Evolutionary conservation across 2,888 invertebrate genomes (phyloP), one percentile per base, ranked within the genome.

Genomic region (Graphium colonna): DNA sequence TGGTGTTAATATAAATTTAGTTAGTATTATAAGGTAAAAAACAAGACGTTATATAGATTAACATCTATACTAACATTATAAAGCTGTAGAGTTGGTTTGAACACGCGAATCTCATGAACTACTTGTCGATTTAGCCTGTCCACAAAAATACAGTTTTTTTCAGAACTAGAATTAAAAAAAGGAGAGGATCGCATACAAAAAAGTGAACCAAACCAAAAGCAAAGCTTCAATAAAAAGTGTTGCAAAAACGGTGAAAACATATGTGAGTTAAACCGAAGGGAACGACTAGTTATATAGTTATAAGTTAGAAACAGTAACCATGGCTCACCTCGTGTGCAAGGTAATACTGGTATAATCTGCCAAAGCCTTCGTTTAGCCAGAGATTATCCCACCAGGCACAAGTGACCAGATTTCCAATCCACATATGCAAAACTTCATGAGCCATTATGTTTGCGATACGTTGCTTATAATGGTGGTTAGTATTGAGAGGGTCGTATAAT

Each of bases 391-490:
- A 95, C 94, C 94, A 94, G 31, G 92, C 91, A 52, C 93, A 92
- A 0, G 95, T 94, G 13, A 95, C 93, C 13, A 94, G 82, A 69
- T 95, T 94, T 4, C 95, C 95, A 63, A 95, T 95, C 95, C 95
- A 95, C 90, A 94, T 94, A 73, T 97, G 96, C 0, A 94, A 92
- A 48, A 95, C 76, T 75, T 97, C 96, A 68, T 97, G 96, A 0
- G 94, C 91, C 3, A 95, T 89, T 1, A 93, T 92, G 16, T 92
- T 91, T 0, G 93, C 92, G 1, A 95, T 91, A 45, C 91, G 86
- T 64, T 95, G 93, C 62, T 91, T 91, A 59, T 92, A 91, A 60
- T 84, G 88, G 31, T 92, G 85, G 18, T 92, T 89, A 0, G 90
- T 77, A 57, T 90, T 80, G 0, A 57, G 13, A 4, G 77, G 71